phyloP scores from a whole-genome alignment of 2,113 vertebrate species.

The Bettongia penicillata region DNA sequence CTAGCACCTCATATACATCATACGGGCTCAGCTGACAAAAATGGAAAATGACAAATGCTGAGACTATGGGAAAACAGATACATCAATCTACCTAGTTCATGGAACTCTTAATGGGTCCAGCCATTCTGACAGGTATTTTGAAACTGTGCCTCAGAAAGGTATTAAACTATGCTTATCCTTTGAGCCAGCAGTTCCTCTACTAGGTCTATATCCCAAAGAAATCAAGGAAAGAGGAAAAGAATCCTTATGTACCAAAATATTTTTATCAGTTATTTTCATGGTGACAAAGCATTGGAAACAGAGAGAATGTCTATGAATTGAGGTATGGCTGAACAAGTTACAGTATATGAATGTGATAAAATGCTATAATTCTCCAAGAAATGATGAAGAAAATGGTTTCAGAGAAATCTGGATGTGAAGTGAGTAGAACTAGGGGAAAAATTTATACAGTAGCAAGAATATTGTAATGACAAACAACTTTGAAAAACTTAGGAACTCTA shows the following conservation, averaged over 20 bases:
- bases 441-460: neutral
- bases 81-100: neutral
- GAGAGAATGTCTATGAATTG: neutral
- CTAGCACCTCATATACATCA: neutral
- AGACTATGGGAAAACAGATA: neutral
- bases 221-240: neutral
- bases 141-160: neutral
- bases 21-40: neutral
- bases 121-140: neutral
- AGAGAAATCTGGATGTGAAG: neutral
- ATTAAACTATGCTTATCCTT: neutral
- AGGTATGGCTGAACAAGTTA: neutral
- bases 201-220: neutral
- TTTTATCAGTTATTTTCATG: neutral
- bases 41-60: neutral
- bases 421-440: neutral
- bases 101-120: neutral
- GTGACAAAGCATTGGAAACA: neutral
- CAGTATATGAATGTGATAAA: neutral
- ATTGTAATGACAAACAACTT: neutral
- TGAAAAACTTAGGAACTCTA: neutral
- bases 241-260: neutral
- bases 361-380: neutral
- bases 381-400: neutral
- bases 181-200: too few relatives aligned